Percentiles rank a stretch among this genome's conserved stretches.
Evolutionary conservation across 2,888 invertebrate species (phyloP).

Genomic region (Melieria picta): DNA sequence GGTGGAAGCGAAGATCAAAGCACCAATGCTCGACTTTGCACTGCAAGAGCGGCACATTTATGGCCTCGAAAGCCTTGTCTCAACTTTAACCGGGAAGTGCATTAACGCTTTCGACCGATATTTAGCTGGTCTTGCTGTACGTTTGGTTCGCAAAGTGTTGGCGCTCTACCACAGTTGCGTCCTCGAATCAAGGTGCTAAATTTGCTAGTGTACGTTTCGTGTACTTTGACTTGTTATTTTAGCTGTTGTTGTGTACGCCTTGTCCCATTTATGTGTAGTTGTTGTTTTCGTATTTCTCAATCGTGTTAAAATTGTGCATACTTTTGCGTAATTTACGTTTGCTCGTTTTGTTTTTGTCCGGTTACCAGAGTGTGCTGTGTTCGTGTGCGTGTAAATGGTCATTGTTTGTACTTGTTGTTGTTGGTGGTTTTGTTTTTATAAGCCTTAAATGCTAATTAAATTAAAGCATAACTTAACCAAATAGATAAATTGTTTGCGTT

Average conservation of each 20-base stretch:
- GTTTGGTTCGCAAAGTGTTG: not conserved
- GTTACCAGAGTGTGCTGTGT: slow-evolving; percentile 29
- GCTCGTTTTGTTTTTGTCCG: slow-evolving; percentile 27
- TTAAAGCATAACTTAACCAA: slow-evolving; percentile 19
- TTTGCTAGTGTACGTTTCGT: slow-evolving; percentile 33
- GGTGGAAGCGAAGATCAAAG: no score
- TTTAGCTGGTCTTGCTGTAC: no score
- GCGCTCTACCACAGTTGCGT: no score
- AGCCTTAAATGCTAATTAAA: slow-evolving; percentile 9
- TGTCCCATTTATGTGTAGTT: slow-evolving; percentile 14
- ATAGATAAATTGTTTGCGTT: slow-evolving; percentile 12
- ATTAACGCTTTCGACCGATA: no score
- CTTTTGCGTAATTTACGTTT: slow-evolving; percentile 15
- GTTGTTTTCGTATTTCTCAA: slow-evolving; percentile 8
- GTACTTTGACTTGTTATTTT: slow-evolving; percentile 8
- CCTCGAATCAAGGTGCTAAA: slow-evolving; percentile 5
- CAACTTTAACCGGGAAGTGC: no score
- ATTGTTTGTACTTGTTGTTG: slow-evolving; percentile 10
- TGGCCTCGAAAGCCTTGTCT: no score
- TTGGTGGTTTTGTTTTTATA: slow-evolving; percentile 13
- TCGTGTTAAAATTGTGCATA: not conserved
- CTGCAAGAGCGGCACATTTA: no score
- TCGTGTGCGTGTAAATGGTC: not conserved
- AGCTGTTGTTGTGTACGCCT: not conserved
- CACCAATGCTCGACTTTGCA: no score